A percentile compares a stretch with the other conserved stretches of the same genome.
phyloP scores from a whole-genome alignment of 2,888 invertebrate genomes.

The Lasioglossum zephyrum region DNA sequence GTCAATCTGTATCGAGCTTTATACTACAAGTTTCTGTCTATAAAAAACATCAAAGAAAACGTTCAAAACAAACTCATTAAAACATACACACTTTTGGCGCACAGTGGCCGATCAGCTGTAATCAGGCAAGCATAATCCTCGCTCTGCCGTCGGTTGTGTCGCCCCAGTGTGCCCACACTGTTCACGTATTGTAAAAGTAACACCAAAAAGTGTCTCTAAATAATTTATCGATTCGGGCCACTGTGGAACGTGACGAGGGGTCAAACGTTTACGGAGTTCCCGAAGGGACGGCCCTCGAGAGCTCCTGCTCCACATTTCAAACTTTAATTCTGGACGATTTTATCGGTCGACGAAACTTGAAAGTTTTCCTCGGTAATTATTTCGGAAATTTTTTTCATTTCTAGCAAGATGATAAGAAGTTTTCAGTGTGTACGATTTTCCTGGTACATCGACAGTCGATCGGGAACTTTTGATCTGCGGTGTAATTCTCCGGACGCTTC shows the following conservation, averaged over 20 bases:
- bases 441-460: not conserved
- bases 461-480: not conserved
- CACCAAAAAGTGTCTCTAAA: not conserved
- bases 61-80: not conserved
- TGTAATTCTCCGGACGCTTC: conserved; percentile 25
- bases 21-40: not conserved
- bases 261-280: not conserved
- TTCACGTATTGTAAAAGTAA: not conserved
- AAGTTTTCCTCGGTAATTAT: not conserved
- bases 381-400: not conserved
- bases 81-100: not conserved
- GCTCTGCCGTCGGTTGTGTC: not conserved
- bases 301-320: not conserved
- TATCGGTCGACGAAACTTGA: not conserved
- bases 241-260: not conserved
- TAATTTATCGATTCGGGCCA: not conserved
- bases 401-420: not conserved
- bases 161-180: not conserved
- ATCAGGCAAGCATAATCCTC: not conserved
- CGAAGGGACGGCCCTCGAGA: not conserved
- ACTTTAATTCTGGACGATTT: not conserved
- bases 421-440: not conserved
- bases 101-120: not conserved
- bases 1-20: not conserved
- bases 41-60: not conserved